Base-by-base conservation (phyloP, 2,797 vertebrate genomes). In the Leptoclinus maculatus region DNA sequence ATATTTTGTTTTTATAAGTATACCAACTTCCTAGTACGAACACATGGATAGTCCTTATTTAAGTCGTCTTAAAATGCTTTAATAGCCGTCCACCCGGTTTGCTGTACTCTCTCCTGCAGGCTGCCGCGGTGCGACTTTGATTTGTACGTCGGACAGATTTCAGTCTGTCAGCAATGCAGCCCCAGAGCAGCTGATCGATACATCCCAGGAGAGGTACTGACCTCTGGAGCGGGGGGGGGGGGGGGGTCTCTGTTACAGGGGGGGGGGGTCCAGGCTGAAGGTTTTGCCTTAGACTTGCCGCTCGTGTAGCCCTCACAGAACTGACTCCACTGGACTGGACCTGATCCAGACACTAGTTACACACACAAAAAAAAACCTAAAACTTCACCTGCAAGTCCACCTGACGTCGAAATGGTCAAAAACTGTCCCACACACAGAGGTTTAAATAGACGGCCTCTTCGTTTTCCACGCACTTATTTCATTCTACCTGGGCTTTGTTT, bases 251-350 rank as follows among this genome's bases (percentile, higher is more conserved):
- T 59, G 39, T 80, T 78, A 51, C 71, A 62, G 49, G 49, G 63
- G 53, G 49, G 63, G 53, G 29, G 54, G 41, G 62, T 76, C 69
- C 54, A 60, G 59, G 60, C 74, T 79, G 70, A 70, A 13, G 5
- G 87, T 79, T 79, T 66, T 83, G 80, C 70, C 77, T 45, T 72
- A 85, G 82, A 87, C 69, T 27, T 59, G 81, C 49, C 65, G 71
- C 87, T 84, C 38, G 19, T 86, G 77, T 84, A 64, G 66, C 76
- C 12, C 67, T 82, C 59, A 74, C 12, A 83, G 66, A 66, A 66
- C 80, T 9, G 68, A 88, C 76, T 87, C 76, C 64, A 54, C 71
- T 71, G 73, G 62, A 49, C 66, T 85, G 84, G 71, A 83, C 56
- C 49, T 16, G 53, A 67, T 85, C 81, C 85, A 87, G 39, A 69